A percentile compares a stretch with the other conserved stretches of the same genome.
phyloP scores from a whole-genome alignment of 2,113 vertebrate species.

The Gambusia holbrooki region DNA sequence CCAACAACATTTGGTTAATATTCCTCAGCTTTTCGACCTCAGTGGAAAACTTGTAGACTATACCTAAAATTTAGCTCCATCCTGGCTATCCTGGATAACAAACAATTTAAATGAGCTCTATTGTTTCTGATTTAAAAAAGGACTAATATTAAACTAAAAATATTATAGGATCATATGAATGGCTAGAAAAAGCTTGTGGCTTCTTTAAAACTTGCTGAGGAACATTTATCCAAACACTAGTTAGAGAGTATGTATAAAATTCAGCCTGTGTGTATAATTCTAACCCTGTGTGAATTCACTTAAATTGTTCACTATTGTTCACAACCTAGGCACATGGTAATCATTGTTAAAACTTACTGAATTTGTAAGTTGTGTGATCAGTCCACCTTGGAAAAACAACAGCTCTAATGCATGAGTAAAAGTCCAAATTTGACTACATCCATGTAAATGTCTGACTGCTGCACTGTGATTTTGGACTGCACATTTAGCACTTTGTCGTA shows the following conservation, averaged over 20 bases:
- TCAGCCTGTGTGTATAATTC: neutral
- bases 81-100: too few species aligned
- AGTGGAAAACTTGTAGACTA: too few species aligned
- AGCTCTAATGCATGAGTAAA: neutral
- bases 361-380: neutral
- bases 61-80: too few species aligned
- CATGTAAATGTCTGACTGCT: neutral
- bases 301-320: too few species aligned
- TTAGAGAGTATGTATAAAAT: neutral
- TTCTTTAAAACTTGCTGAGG: neutral
- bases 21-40: too few species aligned
- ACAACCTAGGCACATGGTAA: too few species aligned
- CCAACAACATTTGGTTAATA: too few species aligned
- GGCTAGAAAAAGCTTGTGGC: neutral
- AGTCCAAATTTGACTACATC: neutral
- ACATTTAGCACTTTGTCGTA: neutral
- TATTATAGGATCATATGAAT: too few species aligned
- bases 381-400: too few species aligned
- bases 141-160: too few species aligned
- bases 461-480: neutral
- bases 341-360: neutral
- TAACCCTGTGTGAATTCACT: neutral
- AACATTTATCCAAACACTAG: neutral
- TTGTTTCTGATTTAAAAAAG: too few species aligned
- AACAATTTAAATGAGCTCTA: too few species aligned